A percentile compares a stretch with the other conserved stretches of the same genome.
Evolutionary conservation across 2,888 invertebrate genomes (phyloP).

Genomic region (Drosophila eohydei): DNA sequence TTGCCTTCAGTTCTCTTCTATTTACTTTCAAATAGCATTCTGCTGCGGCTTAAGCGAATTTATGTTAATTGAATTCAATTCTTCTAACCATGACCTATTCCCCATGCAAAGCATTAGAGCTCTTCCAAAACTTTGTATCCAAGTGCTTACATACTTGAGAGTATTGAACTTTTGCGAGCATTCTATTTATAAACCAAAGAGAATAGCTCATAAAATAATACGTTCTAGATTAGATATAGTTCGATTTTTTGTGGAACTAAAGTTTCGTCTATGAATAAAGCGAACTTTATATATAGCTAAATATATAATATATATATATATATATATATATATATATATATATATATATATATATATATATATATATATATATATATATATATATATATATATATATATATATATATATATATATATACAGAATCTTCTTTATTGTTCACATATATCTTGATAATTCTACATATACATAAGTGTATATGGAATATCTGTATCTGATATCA

Average conservation of each 20-base stretch:
- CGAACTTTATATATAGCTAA: background rate
- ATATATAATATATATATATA: background rate
- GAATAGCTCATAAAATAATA: background rate
- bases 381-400: too few species aligned
- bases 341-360: too few species aligned
- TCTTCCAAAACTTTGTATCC: background rate
- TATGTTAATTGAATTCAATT: background rate
- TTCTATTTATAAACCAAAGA: background rate
- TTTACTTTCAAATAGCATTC: background rate
- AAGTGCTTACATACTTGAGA: conserved; percentile 1
- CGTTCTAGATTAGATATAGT: background rate
- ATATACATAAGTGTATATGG: too few species aligned
- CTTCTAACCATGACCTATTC: conserved; percentile 20
- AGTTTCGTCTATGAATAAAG: too few species aligned
- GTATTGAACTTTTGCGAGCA: background rate
- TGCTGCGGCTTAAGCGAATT: background rate
- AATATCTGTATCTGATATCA: too few species aligned
- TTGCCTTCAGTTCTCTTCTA: background rate
- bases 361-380: too few species aligned
- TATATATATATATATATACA: too few species aligned
- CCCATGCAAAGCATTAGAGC: background rate
- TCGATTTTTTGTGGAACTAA: background rate
- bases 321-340: too few species aligned
- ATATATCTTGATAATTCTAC: too few species aligned
- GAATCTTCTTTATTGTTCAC: too few species aligned